Conservation (phyloP, 2,113 vertebrate genomes). For the Cyphomyrus plagiostoma region DNA sequence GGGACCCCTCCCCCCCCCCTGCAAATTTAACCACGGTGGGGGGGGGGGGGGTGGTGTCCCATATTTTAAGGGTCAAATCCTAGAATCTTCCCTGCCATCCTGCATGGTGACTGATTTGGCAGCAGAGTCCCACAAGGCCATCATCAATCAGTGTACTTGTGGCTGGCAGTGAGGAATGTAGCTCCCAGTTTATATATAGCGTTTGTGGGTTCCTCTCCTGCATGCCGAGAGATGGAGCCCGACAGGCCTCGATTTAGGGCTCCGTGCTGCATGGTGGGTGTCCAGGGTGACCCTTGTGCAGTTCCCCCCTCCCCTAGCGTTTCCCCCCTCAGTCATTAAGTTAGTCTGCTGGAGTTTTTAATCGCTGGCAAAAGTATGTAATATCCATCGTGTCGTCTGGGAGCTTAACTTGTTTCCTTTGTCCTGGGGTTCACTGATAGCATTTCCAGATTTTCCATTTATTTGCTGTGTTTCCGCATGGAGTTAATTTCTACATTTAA, state of each 20-base stretch:
- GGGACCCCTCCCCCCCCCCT: not conserved
- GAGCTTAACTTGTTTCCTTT: not conserved
- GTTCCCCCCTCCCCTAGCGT: not conserved
- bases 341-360: not conserved
- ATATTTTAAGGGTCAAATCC: not conserved
- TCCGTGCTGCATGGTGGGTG: not conserved
- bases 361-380: not conserved
- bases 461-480: conserved; percentile 22
- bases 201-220: conserved; percentile 41
- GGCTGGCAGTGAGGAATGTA: conserved; percentile 40
- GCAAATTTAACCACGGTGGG: not conserved
- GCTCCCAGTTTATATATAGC: conserved; percentile 57
- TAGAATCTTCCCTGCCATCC: conserved; percentile 22
- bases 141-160: conserved; percentile 57
- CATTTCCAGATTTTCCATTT: conserved; percentile 15
- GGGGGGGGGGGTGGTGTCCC: not conserved
- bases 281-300: conserved; percentile 12
- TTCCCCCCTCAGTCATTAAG: not conserved
- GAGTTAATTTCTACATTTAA: too few species aligned
- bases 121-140: conserved; percentile 54
- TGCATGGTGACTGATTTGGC: conserved; percentile 48
- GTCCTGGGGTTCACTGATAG: too few species aligned
- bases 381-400: not conserved
- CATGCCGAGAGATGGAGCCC: conserved; percentile 13
- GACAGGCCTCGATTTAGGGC: not conserved